A percentile compares a stretch with the other conserved stretches of the same genome.
These are phyloP conservation scores for Aphelenchoides fujianensis DNA, from an alignment of 1,140 invertebrate species.

Conservation along the genomic window DNA sequence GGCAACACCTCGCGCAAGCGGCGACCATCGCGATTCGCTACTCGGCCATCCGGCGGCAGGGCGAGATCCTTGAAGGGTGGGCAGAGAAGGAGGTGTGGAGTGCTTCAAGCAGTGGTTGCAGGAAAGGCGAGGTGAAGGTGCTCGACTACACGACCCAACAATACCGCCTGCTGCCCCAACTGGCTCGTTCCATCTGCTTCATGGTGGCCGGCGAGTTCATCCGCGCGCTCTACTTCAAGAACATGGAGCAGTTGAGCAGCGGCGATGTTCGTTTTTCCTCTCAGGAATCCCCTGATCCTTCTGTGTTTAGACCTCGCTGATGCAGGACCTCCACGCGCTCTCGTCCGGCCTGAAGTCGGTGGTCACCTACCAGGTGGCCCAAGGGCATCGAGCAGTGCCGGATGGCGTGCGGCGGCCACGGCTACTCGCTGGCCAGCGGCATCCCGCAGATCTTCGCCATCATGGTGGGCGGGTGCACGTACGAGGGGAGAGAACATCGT, in stretches of 20 bases:
- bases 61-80: conserved; percentile 64
- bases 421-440: conserved; percentile 77
- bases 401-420: conserved; percentile 84
- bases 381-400: conserved; percentile 76
- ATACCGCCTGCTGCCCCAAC: conserved; percentile 78
- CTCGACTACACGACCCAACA: conserved; percentile 88
- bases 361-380: conserved; percentile 72
- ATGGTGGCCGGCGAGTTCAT: conserved; percentile 72
- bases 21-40: conserved; percentile 70
- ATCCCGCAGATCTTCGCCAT: conserved; percentile 77
- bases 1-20: conserved; percentile 50
- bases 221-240: conserved; percentile 76
- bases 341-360: conserved; percentile 86
- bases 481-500: conserved; percentile 87
- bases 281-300: not conserved
- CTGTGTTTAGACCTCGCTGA: conserved; percentile 24
- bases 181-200: conserved; percentile 76
- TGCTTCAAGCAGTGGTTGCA: not conserved
- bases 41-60: conserved; percentile 65
- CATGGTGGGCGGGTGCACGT: conserved; percentile 67
- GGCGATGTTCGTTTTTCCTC: conserved; percentile 59
- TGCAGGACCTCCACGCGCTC: conserved; percentile 73
- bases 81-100: not conserved
- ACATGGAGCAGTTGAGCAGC: conserved; percentile 74
- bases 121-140: conserved; percentile 75